These are phyloP conservation scores for Thalpophila matura DNA, from an alignment of 2,888 invertebrate species.

Conservation along the genomic window DNA sequence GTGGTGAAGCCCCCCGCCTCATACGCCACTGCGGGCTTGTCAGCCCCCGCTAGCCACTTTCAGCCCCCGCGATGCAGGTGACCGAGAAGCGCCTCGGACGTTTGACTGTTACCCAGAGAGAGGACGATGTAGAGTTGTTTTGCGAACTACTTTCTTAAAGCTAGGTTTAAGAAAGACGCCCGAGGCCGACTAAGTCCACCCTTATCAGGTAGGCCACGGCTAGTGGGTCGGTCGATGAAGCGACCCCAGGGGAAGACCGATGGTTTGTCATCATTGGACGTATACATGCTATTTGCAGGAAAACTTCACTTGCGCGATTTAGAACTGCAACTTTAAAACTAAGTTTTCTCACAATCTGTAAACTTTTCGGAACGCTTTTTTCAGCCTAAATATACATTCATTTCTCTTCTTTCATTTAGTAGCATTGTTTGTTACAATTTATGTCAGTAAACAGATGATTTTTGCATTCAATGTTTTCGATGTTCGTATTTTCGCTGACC, in stretches of 20 bases:
- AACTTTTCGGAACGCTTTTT: not conserved
- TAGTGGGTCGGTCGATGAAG: constrained; percentile 54
- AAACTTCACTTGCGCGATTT: constrained; percentile 51
- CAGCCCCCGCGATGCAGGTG: constrained; percentile 37
- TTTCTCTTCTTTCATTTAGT: not conserved
- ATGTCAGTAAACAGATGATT: constrained; percentile 16
- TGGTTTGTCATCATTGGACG: not conserved
- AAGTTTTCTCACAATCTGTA: not conserved
- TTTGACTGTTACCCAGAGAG: constrained; percentile 39
- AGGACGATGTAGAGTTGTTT: constrained; percentile 31
- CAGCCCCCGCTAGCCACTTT: constrained; percentile 46
- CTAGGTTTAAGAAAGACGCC: constrained; percentile 12
- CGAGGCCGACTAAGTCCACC: constrained; percentile 43
- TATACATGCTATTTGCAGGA: constrained; percentile 1
- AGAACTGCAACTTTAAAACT: constrained; percentile 10
- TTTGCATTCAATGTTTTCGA: not conserved
- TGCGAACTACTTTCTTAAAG: too few species aligned
- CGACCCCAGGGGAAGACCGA: constrained; percentile 57
- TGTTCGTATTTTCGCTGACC: constrained; percentile 26
- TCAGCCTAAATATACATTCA: not conserved
- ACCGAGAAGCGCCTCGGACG: constrained; percentile 39
- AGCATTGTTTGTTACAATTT: not conserved
- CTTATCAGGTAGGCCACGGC: constrained; percentile 25
- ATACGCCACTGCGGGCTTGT: constrained; percentile 31
- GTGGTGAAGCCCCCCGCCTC: constrained; percentile 24